Percentiles rank a stretch among this genome's conserved stretches.
These are phyloP conservation scores for Chymomyza caudatula DNA, from an alignment of 2,888 invertebrate genomes.

Conservation along the genomic window DNA sequence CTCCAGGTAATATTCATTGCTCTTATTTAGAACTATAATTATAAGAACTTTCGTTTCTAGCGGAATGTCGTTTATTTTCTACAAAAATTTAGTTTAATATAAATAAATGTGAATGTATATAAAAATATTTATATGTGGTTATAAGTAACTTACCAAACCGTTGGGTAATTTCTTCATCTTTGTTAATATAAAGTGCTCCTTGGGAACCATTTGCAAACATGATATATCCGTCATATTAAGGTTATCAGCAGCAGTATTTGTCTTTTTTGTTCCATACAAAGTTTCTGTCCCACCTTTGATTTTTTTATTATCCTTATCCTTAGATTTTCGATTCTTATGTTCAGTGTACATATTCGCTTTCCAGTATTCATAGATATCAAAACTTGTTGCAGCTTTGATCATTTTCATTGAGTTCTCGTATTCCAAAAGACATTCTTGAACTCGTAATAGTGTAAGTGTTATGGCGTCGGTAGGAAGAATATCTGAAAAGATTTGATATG, in stretches of 20 bases:
- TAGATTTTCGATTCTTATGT: slow-evolving; percentile 19
- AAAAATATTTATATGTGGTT: neutral
- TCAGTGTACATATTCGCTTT: slow-evolving; percentile 39
- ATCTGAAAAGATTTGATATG: neutral
- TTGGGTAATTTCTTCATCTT: slow-evolving; percentile 38
- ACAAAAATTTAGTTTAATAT: neutral
- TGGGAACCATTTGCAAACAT: slow-evolving; percentile 35
- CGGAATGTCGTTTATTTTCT: slow-evolving; percentile 67
- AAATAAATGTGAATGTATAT: neutral
- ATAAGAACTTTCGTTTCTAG: slow-evolving; percentile 47
- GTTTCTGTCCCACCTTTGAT: slow-evolving; percentile 4
- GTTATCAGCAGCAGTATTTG: slow-evolving; percentile 16
- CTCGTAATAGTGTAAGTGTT: slow-evolving; percentile 23
- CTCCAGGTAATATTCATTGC: slow-evolving; percentile 43
- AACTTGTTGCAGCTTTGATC: slow-evolving; percentile 42
- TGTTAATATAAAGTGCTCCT: slow-evolving; percentile 56
- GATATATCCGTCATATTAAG: slow-evolving; percentile 20
- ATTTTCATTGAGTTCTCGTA: slow-evolving; percentile 22
- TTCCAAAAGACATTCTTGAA: slow-evolving; percentile 33
- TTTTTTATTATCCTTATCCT: slow-evolving; percentile 10
- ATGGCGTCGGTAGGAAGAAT: slow-evolving; percentile 25
- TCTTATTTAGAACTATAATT: slow-evolving; percentile 55
- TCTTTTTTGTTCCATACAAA: slow-evolving; percentile 6
- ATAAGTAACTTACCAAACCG: slow-evolving; percentile 44
- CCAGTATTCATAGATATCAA: slow-evolving; percentile 46